phyloP scores from a whole-genome alignment of 1,140 invertebrate species.

The Dreissena polymorpha region DNA sequence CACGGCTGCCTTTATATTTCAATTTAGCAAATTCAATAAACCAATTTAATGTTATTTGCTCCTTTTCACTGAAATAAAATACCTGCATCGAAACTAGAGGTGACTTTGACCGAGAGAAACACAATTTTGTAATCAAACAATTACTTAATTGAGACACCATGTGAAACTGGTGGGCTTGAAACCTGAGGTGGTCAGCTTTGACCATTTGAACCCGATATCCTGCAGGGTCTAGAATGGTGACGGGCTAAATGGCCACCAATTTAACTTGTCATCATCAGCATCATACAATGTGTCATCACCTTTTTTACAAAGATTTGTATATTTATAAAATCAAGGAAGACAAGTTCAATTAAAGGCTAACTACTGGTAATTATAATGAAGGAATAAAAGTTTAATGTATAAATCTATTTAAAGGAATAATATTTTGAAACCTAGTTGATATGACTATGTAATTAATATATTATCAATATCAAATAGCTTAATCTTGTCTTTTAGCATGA shows the following conservation, averaged over 20 bases:
- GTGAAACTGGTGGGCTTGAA: background rate
- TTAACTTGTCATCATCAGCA: background rate
- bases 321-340: background rate
- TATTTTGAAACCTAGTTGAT: too few relatives aligned
- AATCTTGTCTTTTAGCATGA: too few relatives aligned
- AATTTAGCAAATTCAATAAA: background rate
- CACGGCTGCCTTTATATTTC: background rate
- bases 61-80: constrained; percentile 8
- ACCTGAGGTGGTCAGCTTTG: background rate
- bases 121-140: constrained; percentile 1
- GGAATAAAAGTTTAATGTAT: too few relatives aligned
- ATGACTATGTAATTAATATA: too few relatives aligned
- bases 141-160: background rate
- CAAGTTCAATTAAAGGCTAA: too few relatives aligned
- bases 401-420: too few relatives aligned
- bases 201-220: background rate
- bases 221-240: background rate
- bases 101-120: background rate
- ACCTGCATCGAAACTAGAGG: background rate
- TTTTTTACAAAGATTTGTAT: background rate
- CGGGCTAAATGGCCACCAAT: background rate
- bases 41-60: constrained; percentile 5
- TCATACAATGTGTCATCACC: background rate
- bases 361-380: too few relatives aligned
- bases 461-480: too few relatives aligned